Evolutionary conservation across 30 jellyfish, hydroid and myxozoan genomes (phyloP).

Genomic region (Clytia hemisphaerica): DNA sequence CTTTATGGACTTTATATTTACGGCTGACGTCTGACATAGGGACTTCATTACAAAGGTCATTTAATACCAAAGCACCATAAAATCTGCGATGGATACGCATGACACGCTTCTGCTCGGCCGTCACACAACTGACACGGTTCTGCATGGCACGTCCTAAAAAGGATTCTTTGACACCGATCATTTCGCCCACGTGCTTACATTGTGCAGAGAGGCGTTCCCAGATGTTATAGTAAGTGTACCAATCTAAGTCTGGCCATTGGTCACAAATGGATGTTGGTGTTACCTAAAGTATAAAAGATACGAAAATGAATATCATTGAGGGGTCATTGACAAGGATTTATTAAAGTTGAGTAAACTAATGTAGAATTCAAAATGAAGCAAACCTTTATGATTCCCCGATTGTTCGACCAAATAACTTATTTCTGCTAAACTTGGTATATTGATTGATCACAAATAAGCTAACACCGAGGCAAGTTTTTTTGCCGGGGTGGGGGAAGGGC

Average conservation of each 20-base stretch:
- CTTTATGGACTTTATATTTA: conserved; percentile 67
- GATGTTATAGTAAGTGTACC: conserved; percentile 66
- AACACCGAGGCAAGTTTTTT: no score
- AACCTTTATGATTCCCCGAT: no score
- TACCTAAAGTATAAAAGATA: conserved; percentile 33
- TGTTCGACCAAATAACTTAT: no score
- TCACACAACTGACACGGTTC: conserved; percentile 64
- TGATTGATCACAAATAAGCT: no score
- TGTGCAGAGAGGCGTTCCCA: conserved; percentile 78
- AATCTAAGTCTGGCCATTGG: conserved; percentile 88
- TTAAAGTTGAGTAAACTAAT: no score
- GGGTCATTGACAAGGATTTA: no score
- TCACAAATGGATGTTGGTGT: conserved; percentile 88
- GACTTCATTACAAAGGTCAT: conserved; percentile 86
- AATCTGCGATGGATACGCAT: conserved; percentile 89
- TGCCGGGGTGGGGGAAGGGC: no score
- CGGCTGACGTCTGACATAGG: conserved; percentile 69
- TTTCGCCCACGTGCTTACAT: conserved; percentile 78
- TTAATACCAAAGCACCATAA: conserved; percentile 79
- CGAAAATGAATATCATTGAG: no score
- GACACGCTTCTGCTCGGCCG: conserved; percentile 67
- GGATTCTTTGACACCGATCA: conserved; percentile 84
- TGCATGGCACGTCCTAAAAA: conserved; percentile 78
- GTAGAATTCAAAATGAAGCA: no score
- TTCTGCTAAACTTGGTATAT: no score